Conservation (phyloP, 2,888 invertebrate genomes). For the Exephanes ischioxanthus region DNA sequence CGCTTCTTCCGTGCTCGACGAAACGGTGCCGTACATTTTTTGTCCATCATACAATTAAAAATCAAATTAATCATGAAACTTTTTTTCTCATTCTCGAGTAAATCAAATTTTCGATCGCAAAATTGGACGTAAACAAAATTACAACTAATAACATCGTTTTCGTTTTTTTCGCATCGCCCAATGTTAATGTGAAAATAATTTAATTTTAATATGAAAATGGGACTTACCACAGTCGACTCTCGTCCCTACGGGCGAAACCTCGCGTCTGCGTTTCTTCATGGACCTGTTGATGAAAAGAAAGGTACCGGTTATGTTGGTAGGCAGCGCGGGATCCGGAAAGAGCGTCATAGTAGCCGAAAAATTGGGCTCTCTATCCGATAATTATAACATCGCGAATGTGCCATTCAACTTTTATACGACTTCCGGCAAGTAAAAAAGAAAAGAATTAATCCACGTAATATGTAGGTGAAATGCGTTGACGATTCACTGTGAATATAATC, state of each 20-base stretch:
- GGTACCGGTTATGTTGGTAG: conserved; percentile 96
- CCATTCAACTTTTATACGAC: conserved; percentile 98
- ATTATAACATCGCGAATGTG: conserved; percentile 94
- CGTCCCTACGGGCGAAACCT: conserved; percentile 96
- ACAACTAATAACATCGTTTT: not conserved
- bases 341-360: conserved; percentile 96
- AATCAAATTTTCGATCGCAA: no score
- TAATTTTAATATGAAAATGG: conserved; percentile 56
- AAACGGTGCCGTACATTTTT: not conserved
- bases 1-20: not conserved
- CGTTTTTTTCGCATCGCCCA: conserved; percentile 17
- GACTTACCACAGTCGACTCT: conserved; percentile 88
- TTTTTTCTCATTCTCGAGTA: conserved; percentile 11
- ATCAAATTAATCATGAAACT: not conserved
- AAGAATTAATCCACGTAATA: not conserved
- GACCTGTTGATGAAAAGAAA: conserved; percentile 92
- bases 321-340: conserved; percentile 96
- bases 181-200: conserved; percentile 7
- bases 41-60: not conserved
- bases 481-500: conserved; percentile 11
- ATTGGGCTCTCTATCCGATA: conserved; percentile 90
- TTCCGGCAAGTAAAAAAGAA: conserved; percentile 86
- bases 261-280: conserved; percentile 94
- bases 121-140: no score
- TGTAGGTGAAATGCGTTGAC: conserved; percentile 8